A percentile compares a stretch with the other conserved stretches of the same genome.
phyloP scores from a whole-genome alignment of 2,113 vertebrate species.

The Gyps fulvus region DNA sequence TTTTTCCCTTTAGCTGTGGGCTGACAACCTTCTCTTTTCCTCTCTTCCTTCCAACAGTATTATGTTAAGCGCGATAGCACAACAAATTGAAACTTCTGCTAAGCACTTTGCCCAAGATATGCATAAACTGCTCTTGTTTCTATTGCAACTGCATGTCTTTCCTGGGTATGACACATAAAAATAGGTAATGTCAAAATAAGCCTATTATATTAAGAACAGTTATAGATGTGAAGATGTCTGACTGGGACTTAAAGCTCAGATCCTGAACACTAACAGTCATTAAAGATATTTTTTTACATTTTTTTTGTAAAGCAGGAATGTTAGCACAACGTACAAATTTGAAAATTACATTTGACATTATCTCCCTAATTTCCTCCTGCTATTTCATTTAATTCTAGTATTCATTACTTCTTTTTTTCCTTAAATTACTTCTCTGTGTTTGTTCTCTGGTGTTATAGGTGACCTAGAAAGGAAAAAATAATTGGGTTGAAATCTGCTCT shows the following conservation, averaged over 20 bases:
- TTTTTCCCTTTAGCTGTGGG: conserved; percentile 4
- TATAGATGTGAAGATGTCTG: not conserved
- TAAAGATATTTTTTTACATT: not conserved
- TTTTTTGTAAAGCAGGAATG: not conserved
- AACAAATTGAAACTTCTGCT: conserved; percentile 1
- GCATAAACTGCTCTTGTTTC: not conserved
- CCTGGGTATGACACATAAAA: not conserved
- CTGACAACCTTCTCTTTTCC: not conserved
- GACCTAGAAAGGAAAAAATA: not conserved
- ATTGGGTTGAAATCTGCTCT: not conserved
- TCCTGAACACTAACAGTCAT: not conserved
- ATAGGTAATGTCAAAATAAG: conserved; percentile 20
- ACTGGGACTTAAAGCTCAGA: not conserved
- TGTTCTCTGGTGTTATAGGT: not conserved
- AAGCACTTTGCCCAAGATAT: not conserved
- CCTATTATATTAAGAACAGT: not conserved
- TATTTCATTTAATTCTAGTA: not conserved
- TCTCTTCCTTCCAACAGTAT: not conserved
- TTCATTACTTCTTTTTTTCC: not conserved
- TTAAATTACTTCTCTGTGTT: not conserved
- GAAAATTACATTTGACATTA: conserved; percentile 1
- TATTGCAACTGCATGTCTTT: not conserved
- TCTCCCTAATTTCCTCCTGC: not conserved
- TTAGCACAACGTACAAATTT: not conserved
- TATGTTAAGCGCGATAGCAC: not conserved